Conservation (phyloP, 2,113 vertebrate genomes). For the Pan troglodytes region NHGRI_mPanTro3-v2.1_pri NC_072415.2:23432001-23432500, state of each 20-base stretch:
- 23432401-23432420: neutral
- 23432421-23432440: accelerated
- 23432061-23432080: constrained; percentile 20
- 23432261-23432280: neutral
- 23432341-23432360: neutral
- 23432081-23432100: neutral
- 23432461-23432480: neutral
- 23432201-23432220: constrained; percentile 55
- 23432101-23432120: neutral
- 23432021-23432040: constrained; percentile 17
- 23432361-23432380: too few relatives aligned
- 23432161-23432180: neutral
- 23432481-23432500: neutral
- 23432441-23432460: neutral
- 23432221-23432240: constrained; percentile 4
- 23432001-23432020: neutral
- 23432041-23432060: constrained; percentile 33
- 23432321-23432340: neutral
- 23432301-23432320: neutral
- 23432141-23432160: constrained; percentile 58
- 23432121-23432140: constrained; percentile 34
- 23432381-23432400: neutral
- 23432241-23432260: neutral
- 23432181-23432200: constrained; percentile 31
- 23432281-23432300: neutral